Conservation (phyloP, 2,888 invertebrate species). For the Stenotaenia linearis region DNA sequence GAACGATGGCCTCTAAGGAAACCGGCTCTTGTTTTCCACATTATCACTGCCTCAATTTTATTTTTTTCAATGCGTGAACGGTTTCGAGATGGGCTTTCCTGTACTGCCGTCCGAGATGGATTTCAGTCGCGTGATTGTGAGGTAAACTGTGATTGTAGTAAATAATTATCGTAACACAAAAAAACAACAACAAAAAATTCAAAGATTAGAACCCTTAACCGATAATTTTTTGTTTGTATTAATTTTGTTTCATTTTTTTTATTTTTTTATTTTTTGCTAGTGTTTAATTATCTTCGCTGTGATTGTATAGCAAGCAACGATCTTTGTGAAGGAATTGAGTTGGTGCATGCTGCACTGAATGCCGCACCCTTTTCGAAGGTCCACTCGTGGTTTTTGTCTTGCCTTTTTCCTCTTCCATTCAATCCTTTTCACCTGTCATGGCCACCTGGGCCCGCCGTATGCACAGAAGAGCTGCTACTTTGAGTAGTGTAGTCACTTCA, state of each 20-base stretch:
- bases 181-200: not conserved
- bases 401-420: constrained; percentile 24
- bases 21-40: not conserved
- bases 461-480: constrained; percentile 83
- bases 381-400: constrained; percentile 8
- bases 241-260: not conserved
- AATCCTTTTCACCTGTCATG: constrained; percentile 52
- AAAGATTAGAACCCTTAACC: not conserved
- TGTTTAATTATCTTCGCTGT: not conserved
- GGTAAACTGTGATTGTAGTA: too few relatives aligned
- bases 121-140: not conserved
- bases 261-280: not conserved
- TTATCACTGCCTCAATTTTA: not conserved
- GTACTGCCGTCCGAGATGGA: constrained; percentile 1
- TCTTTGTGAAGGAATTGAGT: not conserved
- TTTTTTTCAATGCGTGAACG: not conserved
- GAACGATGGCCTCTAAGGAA: constrained; percentile 1
- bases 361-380: constrained; percentile 5
- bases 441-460: constrained; percentile 88
- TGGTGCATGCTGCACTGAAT: not conserved
- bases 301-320: not conserved
- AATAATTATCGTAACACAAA: not conserved
- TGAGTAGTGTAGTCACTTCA: constrained; percentile 84
- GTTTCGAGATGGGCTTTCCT: not conserved
- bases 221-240: not conserved